Percentiles rank a stretch among this genome's conserved stretches.
phyloP scores from a whole-genome alignment of 1,140 invertebrate genomes.

The Calosoma granatense region DNA sequence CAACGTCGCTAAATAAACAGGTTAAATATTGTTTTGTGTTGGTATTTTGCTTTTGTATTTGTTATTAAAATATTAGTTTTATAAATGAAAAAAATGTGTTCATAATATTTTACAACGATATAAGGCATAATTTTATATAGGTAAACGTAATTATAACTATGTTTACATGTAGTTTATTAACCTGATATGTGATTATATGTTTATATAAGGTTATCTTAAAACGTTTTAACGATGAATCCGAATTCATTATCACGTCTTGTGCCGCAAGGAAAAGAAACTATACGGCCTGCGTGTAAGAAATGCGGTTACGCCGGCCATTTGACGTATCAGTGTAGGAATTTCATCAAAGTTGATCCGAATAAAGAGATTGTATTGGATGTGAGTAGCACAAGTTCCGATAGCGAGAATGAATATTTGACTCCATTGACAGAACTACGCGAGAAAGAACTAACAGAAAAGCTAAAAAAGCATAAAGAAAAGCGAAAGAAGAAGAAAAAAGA shows the following conservation, averaged over 20 bases:
- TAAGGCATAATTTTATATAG: no score
- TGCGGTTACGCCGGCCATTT: slow-evolving; percentile 92
- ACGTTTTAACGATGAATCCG: slow-evolving; percentile 19
- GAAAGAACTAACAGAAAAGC: slow-evolving; percentile 58
- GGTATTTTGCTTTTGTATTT: no score
- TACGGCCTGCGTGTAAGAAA: slow-evolving; percentile 79
- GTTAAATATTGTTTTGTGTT: no score
- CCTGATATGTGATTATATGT: slow-evolving; percentile 1
- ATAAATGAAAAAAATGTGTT: no score
- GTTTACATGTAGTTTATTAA: neutral
- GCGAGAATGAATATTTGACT: slow-evolving; percentile 64
- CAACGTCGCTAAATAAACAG: no score
- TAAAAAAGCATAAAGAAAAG: slow-evolving; percentile 43
- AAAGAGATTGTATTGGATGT: slow-evolving; percentile 91
- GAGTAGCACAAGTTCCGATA: slow-evolving; percentile 88
- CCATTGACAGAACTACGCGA: slow-evolving; percentile 70
- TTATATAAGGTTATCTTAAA: no score
- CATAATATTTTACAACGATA: no score
- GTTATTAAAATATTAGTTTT: no score
- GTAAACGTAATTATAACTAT: no score
- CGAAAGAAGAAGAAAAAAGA: slow-evolving; percentile 39
- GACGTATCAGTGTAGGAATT: slow-evolving; percentile 93
- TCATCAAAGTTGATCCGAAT: slow-evolving; percentile 79
- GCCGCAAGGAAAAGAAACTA: slow-evolving; percentile 53
- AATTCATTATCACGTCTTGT: slow-evolving; percentile 23